phyloP scores from a whole-genome alignment of 2,113 vertebrate species.

The Orientallactaga bullata region DNA sequence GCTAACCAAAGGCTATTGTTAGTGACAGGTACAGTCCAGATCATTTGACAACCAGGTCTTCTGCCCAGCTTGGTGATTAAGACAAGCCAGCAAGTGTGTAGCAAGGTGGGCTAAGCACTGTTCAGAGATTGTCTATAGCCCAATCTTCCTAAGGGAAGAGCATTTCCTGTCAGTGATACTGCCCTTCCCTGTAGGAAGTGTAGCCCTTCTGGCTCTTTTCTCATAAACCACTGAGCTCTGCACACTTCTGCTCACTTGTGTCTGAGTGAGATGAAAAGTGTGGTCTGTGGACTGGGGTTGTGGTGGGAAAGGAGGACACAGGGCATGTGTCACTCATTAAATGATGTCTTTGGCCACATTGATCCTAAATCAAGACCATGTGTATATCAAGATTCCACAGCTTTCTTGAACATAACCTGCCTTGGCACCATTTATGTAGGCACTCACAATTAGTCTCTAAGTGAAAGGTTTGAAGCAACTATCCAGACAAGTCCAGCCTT shows the following conservation, averaged over 20 bases:
- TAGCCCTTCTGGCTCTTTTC: too few species aligned
- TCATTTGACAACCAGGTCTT: background rate
- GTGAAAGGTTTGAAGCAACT: background rate
- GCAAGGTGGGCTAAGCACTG: background rate
- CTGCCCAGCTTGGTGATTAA: background rate
- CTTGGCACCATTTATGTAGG: background rate
- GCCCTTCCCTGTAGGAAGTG: too few species aligned
- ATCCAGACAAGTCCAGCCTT: background rate
- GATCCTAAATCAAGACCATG: background rate
- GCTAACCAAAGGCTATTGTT: background rate
- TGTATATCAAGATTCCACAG: background rate
- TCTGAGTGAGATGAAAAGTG: background rate
- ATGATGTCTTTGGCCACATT: background rate
- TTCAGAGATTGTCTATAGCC: background rate
- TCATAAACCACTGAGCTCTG: background rate
- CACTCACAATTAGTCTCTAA: background rate
- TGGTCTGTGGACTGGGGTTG: background rate
- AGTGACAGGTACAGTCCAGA: background rate
- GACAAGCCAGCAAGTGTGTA: background rate
- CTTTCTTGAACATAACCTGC: background rate
- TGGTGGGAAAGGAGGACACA: background rate
- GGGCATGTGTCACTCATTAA: background rate
- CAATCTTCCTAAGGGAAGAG: background rate
- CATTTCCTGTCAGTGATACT: background rate
- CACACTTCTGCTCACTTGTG: background rate